These are phyloP conservation scores for Drosophila gunungcola DNA, from an alignment of 1,140 invertebrate genomes.

Conservation along the genomic window DNA sequence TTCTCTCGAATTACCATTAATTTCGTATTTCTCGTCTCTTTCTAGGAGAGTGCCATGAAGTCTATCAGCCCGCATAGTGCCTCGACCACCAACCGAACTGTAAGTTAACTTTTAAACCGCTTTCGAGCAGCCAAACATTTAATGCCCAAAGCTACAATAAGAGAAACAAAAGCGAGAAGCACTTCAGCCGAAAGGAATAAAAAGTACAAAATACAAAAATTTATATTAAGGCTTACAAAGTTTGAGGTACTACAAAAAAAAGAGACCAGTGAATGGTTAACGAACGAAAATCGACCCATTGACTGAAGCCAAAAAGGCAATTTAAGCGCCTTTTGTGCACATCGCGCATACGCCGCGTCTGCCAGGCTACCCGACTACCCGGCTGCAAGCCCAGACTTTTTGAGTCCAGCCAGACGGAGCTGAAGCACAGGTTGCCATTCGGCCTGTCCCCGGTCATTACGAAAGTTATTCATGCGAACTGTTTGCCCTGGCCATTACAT, in stretches of 20 bases:
- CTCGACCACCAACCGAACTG: slow-evolving; percentile 30
- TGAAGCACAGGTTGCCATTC: slow-evolving; percentile 19
- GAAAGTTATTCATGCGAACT: slow-evolving; percentile 78
- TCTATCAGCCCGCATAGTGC: slow-evolving; percentile 7
- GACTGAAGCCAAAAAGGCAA: slow-evolving; percentile 66
- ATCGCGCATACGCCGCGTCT: slow-evolving; percentile 67
- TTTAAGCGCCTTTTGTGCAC: slow-evolving; percentile 63
- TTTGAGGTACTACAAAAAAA: slow-evolving; percentile 44
- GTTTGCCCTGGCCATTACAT: slow-evolving; percentile 75
- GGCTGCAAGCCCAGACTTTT: slow-evolving; percentile 10
- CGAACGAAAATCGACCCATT: slow-evolving; percentile 69
- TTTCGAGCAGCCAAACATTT: slow-evolving; percentile 20
- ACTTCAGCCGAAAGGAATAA: slow-evolving; percentile 18
- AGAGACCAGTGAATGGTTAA: slow-evolving; percentile 63
- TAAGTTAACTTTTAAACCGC: slow-evolving; percentile 56
- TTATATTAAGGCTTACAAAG: slow-evolving; percentile 42
- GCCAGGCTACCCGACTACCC: slow-evolving; percentile 4
- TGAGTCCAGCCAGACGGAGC: slow-evolving; percentile 11
- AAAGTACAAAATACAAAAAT: slow-evolving; percentile 25
- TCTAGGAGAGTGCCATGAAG: slow-evolving; percentile 62
- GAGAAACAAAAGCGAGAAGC: slow-evolving; percentile 28
- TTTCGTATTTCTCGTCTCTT: slow-evolving; percentile 28
- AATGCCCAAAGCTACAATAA: slow-evolving; percentile 36
- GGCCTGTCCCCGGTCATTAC: slow-evolving; percentile 65
- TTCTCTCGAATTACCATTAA: slow-evolving; percentile 39